Conservation (phyloP, 2,888 invertebrate species). For the Trissonchulus latispiculum region DNA sequence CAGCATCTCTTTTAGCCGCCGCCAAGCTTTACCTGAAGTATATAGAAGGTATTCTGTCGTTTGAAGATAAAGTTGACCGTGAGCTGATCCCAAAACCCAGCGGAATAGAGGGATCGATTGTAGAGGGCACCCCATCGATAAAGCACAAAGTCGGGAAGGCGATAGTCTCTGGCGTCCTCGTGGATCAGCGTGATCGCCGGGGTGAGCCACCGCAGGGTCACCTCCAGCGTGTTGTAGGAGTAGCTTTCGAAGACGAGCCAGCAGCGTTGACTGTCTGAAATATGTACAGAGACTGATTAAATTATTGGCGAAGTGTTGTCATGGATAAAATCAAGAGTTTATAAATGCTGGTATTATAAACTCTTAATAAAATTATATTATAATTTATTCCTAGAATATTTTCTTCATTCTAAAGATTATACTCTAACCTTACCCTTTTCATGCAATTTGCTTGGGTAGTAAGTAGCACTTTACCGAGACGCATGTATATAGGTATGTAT, state of each 20-base stretch:
- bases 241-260: slow-evolving; percentile 34
- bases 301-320: no score
- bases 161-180: slow-evolving; percentile 2
- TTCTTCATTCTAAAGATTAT: no score
- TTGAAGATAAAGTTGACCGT: slow-evolving; percentile 39
- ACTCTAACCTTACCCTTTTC: no score
- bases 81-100: slow-evolving; percentile 42
- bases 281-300: no score
- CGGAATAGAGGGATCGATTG: slow-evolving; percentile 40
- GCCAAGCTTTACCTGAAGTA: slow-evolving; percentile 33
- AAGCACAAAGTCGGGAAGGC: slow-evolving; percentile 36
- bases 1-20: no score
- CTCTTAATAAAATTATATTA: no score
- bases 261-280: slow-evolving; percentile 13
- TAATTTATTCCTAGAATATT: no score
- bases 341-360: no score
- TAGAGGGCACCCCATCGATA: slow-evolving; percentile 32
- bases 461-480: no score
- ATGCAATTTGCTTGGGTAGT: no score
- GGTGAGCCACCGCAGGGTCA: slow-evolving; percentile 11
- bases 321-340: no score
- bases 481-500: no score
- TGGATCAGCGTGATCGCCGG: slow-evolving; percentile 10
- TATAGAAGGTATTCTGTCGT: slow-evolving; percentile 39
- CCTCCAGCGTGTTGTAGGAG: slow-evolving; percentile 42